These are phyloP conservation scores for Plagodis dolabraria DNA, from an alignment of 2,888 invertebrate genomes.

Conservation along the genomic window DNA sequence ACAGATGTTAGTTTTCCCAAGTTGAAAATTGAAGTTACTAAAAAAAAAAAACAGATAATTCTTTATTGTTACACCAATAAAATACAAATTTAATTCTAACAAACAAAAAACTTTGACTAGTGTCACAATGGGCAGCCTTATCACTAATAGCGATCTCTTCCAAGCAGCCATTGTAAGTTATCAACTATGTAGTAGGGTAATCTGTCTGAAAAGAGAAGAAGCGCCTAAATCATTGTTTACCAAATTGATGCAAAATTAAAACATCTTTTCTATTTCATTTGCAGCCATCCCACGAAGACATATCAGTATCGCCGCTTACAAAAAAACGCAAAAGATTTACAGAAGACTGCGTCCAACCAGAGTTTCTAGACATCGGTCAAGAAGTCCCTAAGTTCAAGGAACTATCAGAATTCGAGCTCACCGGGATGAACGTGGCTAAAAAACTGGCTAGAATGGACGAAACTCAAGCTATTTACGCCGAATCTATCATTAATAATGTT, in stretches of 20 bases:
- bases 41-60: too few species aligned
- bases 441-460: conserved; percentile 40
- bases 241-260: background rate
- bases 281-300: conserved; percentile 4
- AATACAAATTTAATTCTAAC: too few species aligned
- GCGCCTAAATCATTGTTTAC: too few species aligned
- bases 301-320: background rate
- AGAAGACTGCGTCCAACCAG: conserved; percentile 6
- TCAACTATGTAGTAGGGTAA: too few species aligned
- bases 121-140: too few species aligned
- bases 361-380: conserved; percentile 16
- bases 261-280: background rate
- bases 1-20: too few species aligned
- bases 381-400: conserved; percentile 15
- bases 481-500: conserved; percentile 39
- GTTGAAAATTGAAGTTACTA: too few species aligned
- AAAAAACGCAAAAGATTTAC: conserved; percentile 5
- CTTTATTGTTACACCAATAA: too few species aligned
- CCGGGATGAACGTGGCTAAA: conserved; percentile 38
- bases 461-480: conserved; percentile 40
- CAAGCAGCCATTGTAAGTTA: too few species aligned
- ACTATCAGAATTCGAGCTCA: conserved; percentile 37
- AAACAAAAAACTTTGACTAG: too few species aligned
- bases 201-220: too few species aligned
- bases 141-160: too few species aligned